These are phyloP conservation scores for Spea bombifrons DNA, from an alignment of 2,113 vertebrate genomes.

Conservation along the genomic window DNA sequence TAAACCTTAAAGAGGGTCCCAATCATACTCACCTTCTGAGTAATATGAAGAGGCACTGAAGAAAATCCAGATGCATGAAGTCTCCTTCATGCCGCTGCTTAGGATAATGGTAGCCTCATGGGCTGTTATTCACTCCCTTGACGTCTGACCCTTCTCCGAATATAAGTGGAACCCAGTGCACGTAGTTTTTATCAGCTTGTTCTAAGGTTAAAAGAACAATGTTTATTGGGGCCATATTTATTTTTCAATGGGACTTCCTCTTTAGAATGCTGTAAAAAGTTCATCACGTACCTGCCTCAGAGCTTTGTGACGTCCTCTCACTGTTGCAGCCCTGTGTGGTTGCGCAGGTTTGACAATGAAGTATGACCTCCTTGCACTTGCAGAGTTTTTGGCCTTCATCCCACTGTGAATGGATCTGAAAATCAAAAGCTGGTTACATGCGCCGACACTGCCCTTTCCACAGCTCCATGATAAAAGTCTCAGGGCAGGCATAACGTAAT, in stretches of 20 bases:
- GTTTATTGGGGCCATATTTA: background rate
- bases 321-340: slow-evolving; percentile 4
- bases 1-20: no score
- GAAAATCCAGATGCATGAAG: slow-evolving; percentile 9
- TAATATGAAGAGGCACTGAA: slow-evolving; percentile 9
- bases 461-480: no score
- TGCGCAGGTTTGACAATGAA: slow-evolving; percentile 21
- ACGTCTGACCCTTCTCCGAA: background rate
- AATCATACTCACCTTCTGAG: slow-evolving; percentile 15
- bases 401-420: slow-evolving; percentile 18
- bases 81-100: background rate
- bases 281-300: slow-evolving; percentile 21
- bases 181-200: background rate
- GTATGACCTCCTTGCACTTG: slow-evolving; percentile 9
- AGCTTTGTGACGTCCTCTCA: background rate
- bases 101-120: slow-evolving; percentile 7
- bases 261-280: no score
- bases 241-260: no score
- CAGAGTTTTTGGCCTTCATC: background rate
- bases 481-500: no score
- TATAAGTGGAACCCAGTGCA: slow-evolving; percentile 11
- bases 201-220: background rate
- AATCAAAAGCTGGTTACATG: background rate
- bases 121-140: background rate
- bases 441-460: no score